Base-by-base conservation (phyloP, 2,888 invertebrate genomes). In the Acleris laterana region DNA sequence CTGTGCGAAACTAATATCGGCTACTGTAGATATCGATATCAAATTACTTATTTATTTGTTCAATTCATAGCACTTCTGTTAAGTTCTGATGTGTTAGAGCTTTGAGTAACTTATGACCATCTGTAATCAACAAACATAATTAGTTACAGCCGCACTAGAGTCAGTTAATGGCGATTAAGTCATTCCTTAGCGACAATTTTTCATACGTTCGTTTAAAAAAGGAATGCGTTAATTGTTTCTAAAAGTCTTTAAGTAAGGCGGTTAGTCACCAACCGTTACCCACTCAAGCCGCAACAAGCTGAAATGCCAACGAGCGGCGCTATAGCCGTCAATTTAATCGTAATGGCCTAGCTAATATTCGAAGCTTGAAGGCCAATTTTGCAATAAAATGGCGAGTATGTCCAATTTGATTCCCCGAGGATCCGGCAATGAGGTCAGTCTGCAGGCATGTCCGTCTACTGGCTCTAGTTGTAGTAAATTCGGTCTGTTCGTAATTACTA, bases 341-440 rank as follows among this genome's bases (percentile, higher is more conserved):
- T 20, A 64, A 42, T 19, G 11, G 53, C 25, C 57, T 58, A 49
- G 42, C 50, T 56, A 61, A 61, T 46, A 44, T 46, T 25, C 28
- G 55, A 42, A 20, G 49, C 38, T 56, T 56, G 60, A 61, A 65
- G 61, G 65, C 51, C 65, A 56, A 49, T 44, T 51, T 51, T 20
- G 61, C 56, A 61, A 65, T 65, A 61, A 65, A 61, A 65, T 65
- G 59, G 44, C 62, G 38, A 55, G 55, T 38, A 55, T 65, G 46
- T 61, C 56, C 50, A 3, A 49, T 49, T 13, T 17, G 13, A 32
- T 42, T 65, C 65, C 65, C 61, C 32, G 60, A 55, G 61, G 61
- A 61, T 53, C n/a, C 32, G 19, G 38, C 38, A 19, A 44, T 50
- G 55, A 61, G 50, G 55, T 50, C 55, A 65, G 32, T 46, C 46